These are phyloP conservation scores for Charina bottae DNA, from an alignment of 2,113 vertebrate species.

Conservation along the genomic window DNA sequence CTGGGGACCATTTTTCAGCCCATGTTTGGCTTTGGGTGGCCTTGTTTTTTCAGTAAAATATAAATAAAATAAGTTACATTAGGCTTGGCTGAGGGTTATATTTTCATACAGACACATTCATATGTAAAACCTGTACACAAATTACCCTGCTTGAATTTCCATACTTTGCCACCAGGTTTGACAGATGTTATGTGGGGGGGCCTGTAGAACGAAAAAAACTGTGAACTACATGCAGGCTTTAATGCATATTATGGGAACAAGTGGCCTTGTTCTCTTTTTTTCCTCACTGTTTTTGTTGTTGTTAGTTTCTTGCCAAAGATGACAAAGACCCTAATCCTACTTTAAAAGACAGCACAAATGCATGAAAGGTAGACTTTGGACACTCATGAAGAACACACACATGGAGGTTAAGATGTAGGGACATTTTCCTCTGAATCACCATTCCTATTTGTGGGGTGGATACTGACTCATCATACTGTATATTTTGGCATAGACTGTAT, in stretches of 20 bases:
- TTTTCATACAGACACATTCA: too few relatives aligned
- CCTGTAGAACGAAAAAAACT: too few relatives aligned
- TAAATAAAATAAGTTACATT: too few relatives aligned
- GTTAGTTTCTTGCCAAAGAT: background rate
- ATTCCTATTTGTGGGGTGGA: background rate
- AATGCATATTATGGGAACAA: background rate
- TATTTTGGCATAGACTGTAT: background rate
- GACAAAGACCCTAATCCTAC: background rate
- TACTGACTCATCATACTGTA: background rate
- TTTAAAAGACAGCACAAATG: background rate
- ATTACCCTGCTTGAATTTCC: too few relatives aligned
- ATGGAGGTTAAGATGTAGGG: background rate
- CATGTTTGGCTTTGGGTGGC: too few relatives aligned
- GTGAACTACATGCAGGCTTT: background rate
- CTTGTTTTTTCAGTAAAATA: too few relatives aligned
- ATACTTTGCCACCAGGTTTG: too few relatives aligned
- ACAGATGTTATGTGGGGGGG: background rate
- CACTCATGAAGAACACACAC: background rate
- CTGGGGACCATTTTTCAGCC: too few relatives aligned
- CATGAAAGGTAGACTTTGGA: background rate
- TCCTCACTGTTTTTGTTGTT: background rate
- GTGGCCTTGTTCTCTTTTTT: background rate
- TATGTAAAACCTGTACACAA: too few relatives aligned
- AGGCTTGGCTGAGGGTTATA: too few relatives aligned
- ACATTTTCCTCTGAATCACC: background rate